These are phyloP conservation scores for Listronotus oregonensis DNA, from an alignment of 1,140 invertebrate species.

Conservation along the genomic window DNA sequence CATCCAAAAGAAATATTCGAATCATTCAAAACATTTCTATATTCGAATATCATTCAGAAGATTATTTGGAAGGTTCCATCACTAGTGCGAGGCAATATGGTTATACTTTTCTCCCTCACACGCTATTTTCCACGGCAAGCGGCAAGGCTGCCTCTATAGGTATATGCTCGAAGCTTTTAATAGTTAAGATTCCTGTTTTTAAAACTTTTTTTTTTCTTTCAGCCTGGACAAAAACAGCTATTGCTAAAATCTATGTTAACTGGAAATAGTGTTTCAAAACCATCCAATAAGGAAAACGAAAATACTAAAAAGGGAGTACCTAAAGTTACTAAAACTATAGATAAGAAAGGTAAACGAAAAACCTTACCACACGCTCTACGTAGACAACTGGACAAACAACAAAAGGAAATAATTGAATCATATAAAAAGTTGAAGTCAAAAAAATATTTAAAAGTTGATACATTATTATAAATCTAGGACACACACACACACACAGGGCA, in stretches of 20 bases:
- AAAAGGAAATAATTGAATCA: constrained; percentile 63
- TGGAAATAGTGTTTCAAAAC: constrained; percentile 18
- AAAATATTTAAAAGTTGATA: constrained; percentile 2
- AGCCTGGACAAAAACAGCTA: constrained; percentile 64
- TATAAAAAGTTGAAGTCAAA: constrained; percentile 63
- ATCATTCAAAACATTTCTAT: no score
- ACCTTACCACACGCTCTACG: constrained; percentile 62
- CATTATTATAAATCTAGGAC: no score
- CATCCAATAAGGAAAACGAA: constrained; percentile 28
- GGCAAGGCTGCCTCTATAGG: no score
- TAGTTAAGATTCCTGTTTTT: no score
- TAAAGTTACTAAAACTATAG: constrained; percentile 41
- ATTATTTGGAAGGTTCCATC: no score
- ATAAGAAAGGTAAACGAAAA: constrained; percentile 64
- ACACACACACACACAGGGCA: no score
- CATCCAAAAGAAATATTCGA: no score
- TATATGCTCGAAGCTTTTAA: no score
- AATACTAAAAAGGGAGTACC: constrained; percentile 23
- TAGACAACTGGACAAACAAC: constrained; percentile 63
- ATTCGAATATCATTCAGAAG: no score
- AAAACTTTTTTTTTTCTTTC: constrained; percentile 28
- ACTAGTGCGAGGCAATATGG: no score
- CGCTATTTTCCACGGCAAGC: no score
- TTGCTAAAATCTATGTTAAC: constrained; percentile 61
- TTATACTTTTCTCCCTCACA: no score